Conservation (phyloP, 2,113 vertebrate genomes). For the Myotis brandtii region DNA sequence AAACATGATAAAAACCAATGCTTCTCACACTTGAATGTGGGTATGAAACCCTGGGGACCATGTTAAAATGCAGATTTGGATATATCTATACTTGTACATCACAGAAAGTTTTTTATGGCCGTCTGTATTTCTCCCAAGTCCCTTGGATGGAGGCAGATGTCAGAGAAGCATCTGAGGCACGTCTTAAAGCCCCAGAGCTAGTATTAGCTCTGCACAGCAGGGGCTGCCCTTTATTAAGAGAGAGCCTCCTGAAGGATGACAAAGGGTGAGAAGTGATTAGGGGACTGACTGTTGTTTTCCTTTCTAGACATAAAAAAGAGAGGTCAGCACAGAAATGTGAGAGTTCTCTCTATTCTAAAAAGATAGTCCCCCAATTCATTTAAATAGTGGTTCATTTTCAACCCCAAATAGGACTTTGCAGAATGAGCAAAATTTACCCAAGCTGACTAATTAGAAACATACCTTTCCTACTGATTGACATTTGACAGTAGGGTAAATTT, state of each 20-base stretch:
- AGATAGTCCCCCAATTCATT: not conserved
- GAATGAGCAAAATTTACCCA: not conserved
- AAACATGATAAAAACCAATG: not conserved
- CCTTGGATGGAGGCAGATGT: not conserved
- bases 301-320: not conserved
- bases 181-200: no score
- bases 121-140: no score
- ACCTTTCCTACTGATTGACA: conserved; percentile 79
- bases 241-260: not conserved
- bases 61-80: not conserved
- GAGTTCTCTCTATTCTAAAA: not conserved
- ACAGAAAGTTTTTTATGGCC: no score
- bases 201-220: fast-evolving
- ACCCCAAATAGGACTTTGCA: not conserved
- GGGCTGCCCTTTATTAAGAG: fast-evolving
- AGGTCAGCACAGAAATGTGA: not conserved
- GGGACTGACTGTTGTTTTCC: not conserved
- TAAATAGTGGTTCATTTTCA: conserved; percentile 2
- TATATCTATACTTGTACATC: no score
- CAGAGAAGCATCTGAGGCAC: not conserved
- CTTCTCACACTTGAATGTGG: not conserved
- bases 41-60: not conserved
- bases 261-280: not conserved
- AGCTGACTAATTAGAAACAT: conserved; percentile 22
- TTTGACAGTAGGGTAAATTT: conserved; percentile 72